These are phyloP conservation scores for Eleginops maclovinus DNA, from an alignment of 2,113 vertebrate genomes.

Conservation along the genomic window DNA sequence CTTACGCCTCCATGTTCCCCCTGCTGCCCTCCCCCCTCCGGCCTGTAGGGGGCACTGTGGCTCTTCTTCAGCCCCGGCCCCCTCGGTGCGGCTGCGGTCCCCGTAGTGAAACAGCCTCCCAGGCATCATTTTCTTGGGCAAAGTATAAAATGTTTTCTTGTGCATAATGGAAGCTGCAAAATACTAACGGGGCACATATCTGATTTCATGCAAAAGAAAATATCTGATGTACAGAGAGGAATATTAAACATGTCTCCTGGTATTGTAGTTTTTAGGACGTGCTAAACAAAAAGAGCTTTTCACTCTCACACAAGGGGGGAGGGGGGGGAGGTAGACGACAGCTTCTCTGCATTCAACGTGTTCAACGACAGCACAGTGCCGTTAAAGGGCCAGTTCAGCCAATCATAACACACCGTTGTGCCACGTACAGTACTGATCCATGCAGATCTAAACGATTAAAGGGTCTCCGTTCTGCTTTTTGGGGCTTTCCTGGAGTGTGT, in stretches of 20 bases:
- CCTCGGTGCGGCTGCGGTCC: conserved; percentile 9
- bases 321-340: not conserved
- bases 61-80: conserved; percentile 54
- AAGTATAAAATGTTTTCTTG: conserved; percentile 79
- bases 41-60: conserved; percentile 82
- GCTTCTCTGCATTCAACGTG: not conserved
- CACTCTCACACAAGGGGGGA: not conserved
- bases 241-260: conserved; percentile 76
- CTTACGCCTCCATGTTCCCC: not conserved
- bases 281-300: conserved; percentile 62
- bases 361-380: not conserved
- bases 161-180: conserved; percentile 78
- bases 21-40: not conserved
- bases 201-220: conserved; percentile 80
- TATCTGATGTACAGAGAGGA: conserved; percentile 77
- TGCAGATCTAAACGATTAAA: no score
- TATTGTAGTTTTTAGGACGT: conserved; percentile 60
- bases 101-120: conserved; percentile 65
- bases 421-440: no score
- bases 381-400: conserved; percentile 20
- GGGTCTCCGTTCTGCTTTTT: no score
- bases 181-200: conserved; percentile 82
- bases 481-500: no score
- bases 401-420: not conserved
- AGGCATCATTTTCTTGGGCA: conserved; percentile 83